Evolutionary conservation across 2,113 vertebrate genomes (phyloP).

Genomic region (Capreolus pygargus): DNA sequence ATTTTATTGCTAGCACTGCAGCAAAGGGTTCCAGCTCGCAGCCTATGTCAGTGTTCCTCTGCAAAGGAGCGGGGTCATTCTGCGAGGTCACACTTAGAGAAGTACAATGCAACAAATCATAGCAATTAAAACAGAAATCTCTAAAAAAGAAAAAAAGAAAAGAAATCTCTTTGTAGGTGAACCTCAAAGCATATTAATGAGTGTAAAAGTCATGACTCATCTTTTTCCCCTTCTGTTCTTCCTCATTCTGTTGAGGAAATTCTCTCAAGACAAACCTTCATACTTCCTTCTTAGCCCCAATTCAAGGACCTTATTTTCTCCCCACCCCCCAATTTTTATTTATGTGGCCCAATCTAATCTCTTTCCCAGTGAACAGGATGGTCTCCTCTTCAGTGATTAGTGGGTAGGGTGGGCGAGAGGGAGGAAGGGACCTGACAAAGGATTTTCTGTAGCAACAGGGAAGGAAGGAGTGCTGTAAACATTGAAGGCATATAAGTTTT

Average conservation of each 20-base stretch:
- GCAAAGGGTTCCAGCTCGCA: not conserved
- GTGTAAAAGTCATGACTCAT: not conserved
- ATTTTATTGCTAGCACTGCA: not conserved
- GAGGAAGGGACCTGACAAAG: not conserved
- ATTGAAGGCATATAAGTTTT: not conserved
- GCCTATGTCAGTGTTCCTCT: not conserved
- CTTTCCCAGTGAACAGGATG: not conserved
- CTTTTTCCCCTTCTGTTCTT: not conserved
- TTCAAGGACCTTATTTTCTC: not conserved
- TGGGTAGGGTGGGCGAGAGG: rapidly evolving
- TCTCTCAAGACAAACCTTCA: not conserved
- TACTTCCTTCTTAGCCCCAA: not conserved
- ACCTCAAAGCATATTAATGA: not conserved
- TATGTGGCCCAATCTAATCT: not conserved
- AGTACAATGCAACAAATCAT: not conserved
- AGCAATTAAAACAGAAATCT: not conserved
- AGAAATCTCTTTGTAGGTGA: not conserved
- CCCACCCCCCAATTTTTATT: not conserved
- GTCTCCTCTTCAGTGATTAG: not conserved
- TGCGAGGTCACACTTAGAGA: not conserved
- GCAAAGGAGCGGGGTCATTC: not conserved
- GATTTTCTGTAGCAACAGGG: not conserved
- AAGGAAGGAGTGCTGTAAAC: not conserved
- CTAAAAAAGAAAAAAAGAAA: too few relatives aligned
- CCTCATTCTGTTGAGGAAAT: not conserved